phyloP scores from a whole-genome alignment of 2,888 invertebrate genomes.

The Alentia gelatinosa region DNA sequence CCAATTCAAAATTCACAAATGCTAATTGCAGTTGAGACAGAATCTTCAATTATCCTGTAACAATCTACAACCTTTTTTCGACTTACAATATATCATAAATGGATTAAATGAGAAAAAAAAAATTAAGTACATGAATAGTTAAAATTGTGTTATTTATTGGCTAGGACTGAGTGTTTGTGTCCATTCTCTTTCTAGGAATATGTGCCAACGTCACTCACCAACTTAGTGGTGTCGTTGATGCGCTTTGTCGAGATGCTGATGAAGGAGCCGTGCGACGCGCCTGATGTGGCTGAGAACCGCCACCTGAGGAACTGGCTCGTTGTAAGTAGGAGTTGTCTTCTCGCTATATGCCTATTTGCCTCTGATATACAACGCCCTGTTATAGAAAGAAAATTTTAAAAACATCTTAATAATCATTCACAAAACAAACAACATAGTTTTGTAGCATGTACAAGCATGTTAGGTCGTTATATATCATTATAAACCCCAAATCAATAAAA shows the following conservation, averaged over 20 bases:
- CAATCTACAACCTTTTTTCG: too few relatives aligned
- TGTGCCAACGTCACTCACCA: conserved; percentile 84
- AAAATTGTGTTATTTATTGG: background rate
- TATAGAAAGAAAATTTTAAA: too few relatives aligned
- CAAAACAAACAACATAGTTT: background rate
- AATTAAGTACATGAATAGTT: too few relatives aligned
- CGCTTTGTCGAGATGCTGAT: conserved; percentile 89
- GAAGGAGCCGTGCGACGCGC: conserved; percentile 82
- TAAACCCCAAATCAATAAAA: background rate
- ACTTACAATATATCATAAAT: too few relatives aligned
- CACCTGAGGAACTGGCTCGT: conserved; percentile 83
- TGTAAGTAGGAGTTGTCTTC: conserved; percentile 69
- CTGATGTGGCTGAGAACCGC: conserved; percentile 83
- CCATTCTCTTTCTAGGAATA: conserved; percentile 73
- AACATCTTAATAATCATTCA: background rate
- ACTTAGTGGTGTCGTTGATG: conserved; percentile 84
- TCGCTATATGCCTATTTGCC: background rate
- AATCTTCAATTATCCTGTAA: too few relatives aligned
- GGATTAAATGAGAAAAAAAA: too few relatives aligned
- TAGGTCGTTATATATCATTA: too few relatives aligned
- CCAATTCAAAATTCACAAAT: too few relatives aligned
- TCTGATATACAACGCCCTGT: too few relatives aligned
- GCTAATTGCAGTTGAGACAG: too few relatives aligned
- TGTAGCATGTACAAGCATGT: too few relatives aligned
- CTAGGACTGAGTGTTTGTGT: background rate